Conservation (phyloP, 2,888 invertebrate species). For the Encarsia formosa region DNA sequence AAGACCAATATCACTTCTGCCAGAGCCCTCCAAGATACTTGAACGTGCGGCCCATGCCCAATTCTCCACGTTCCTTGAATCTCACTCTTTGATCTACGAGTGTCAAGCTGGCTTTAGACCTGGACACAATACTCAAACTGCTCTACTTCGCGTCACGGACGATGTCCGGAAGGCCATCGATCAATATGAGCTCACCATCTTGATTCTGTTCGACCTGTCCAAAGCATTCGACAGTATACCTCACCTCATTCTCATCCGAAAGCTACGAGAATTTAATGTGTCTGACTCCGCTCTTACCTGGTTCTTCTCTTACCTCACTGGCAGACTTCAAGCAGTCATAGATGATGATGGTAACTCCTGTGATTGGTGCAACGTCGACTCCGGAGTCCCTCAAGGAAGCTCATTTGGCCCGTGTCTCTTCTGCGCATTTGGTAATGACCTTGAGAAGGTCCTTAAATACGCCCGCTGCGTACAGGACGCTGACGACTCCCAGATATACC, state of each 20-base stretch:
- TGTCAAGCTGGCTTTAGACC: not conserved
- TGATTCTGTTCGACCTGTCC: no score
- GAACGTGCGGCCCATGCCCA: no score
- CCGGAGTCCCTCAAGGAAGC: not conserved
- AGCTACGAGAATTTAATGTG: no score
- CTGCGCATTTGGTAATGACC: not conserved
- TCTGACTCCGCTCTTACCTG: no score
- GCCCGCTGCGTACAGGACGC: not conserved
- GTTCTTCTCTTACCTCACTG: not conserved
- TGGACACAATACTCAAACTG: not conserved
- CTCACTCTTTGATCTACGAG: no score
- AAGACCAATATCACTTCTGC: not conserved
- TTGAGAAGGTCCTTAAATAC: not conserved
- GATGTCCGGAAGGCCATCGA: not conserved
- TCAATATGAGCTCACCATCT: not conserved
- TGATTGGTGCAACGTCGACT: not conserved
- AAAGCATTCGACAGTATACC: not conserved
- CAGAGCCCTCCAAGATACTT: not conserved
- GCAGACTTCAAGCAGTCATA: not conserved
- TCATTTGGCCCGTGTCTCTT: not conserved
- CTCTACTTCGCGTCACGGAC: not conserved
- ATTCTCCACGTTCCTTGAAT: not conserved
- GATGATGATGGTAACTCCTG: not conserved
- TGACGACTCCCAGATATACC: not conserved
- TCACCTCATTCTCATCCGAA: no score